Conservation (phyloP, 2,888 invertebrate genomes). For the Sericinus montela region DNA sequence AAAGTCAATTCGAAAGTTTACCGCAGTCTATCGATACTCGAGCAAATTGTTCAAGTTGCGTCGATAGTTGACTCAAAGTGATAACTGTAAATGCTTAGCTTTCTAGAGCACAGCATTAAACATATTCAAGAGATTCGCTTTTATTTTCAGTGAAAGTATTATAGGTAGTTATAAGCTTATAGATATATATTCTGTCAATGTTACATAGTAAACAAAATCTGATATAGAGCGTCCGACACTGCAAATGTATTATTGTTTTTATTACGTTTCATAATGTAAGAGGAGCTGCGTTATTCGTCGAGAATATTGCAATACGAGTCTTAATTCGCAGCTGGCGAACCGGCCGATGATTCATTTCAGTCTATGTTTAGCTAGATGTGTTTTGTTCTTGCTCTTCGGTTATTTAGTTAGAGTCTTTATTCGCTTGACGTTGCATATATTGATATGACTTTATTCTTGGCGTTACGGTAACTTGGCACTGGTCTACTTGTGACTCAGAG, state of each 20-base stretch:
- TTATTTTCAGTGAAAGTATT: slow-evolving; percentile 12
- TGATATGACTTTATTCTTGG: slow-evolving; percentile 44
- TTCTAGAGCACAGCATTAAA: background rate
- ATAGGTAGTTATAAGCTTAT: background rate
- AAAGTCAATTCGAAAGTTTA: slow-evolving; percentile 8
- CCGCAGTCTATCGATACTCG: slow-evolving; percentile 3
- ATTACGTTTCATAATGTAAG: slow-evolving; percentile 50
- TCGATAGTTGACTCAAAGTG: background rate
- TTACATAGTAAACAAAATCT: slow-evolving; percentile 17
- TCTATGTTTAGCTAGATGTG: slow-evolving; percentile 36
- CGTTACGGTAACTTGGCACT: slow-evolving; percentile 54
- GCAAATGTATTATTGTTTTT: slow-evolving; percentile 29
- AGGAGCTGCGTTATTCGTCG: slow-evolving; percentile 47
- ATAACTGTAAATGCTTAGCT: background rate
- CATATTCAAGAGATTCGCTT: background rate
- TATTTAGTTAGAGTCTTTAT: slow-evolving; percentile 42
- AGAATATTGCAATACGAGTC: slow-evolving; percentile 58
- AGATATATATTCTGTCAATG: background rate
- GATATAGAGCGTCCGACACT: slow-evolving; percentile 7
- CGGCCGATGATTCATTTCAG: slow-evolving; percentile 56
- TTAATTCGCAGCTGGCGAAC: slow-evolving; percentile 59
- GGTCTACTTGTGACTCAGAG: slow-evolving; percentile 57
- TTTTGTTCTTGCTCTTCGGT: slow-evolving; percentile 29
- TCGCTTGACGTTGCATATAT: slow-evolving; percentile 33
- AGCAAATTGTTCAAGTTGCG: slow-evolving; percentile 7